These are phyloP conservation scores for Rhodinocichla rosea DNA, from an alignment of 2,113 vertebrate genomes.

Conservation along the genomic window DNA sequence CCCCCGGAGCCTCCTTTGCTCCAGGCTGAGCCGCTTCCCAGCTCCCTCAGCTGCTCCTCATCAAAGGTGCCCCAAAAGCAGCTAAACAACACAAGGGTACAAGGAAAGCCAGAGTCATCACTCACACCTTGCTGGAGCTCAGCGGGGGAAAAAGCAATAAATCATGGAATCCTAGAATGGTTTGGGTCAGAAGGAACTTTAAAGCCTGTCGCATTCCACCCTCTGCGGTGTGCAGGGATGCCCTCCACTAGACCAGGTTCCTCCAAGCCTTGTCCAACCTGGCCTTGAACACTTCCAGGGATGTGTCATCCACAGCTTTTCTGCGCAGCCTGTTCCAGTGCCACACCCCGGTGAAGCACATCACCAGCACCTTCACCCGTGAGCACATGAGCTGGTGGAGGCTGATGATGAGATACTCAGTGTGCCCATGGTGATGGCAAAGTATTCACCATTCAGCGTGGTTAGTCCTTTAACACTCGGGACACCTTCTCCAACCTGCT, in stretches of 20 bases:
- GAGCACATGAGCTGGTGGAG: constrained; percentile 48
- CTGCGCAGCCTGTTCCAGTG: background rate
- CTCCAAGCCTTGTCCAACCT: background rate
- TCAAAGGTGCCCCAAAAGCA: background rate
- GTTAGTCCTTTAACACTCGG: constrained; percentile 29
- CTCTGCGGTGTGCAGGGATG: fast-evolving
- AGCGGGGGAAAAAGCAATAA: constrained; percentile 62
- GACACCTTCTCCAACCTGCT: constrained; percentile 68
- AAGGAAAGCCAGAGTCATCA: background rate
- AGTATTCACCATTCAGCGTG: constrained; percentile 52
- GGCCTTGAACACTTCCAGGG: background rate
- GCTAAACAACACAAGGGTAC: background rate
- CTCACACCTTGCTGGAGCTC: constrained; percentile 58
- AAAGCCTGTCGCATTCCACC: fast-evolving
- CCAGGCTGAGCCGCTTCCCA: background rate
- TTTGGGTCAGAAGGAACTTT: background rate
- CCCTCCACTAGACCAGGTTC: too few species aligned
- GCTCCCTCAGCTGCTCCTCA: background rate
- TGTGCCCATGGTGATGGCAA: constrained; percentile 37
- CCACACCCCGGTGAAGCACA: fast-evolving
- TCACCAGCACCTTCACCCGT: background rate
- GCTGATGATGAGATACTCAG: constrained; percentile 47
- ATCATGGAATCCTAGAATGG: background rate
- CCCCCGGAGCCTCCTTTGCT: background rate
- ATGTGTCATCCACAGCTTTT: background rate